Evolutionary conservation across 2,113 vertebrate species (phyloP), one percentile per base, ranked within the genome.

Genomic region (Lagopus leucura): DNA sequence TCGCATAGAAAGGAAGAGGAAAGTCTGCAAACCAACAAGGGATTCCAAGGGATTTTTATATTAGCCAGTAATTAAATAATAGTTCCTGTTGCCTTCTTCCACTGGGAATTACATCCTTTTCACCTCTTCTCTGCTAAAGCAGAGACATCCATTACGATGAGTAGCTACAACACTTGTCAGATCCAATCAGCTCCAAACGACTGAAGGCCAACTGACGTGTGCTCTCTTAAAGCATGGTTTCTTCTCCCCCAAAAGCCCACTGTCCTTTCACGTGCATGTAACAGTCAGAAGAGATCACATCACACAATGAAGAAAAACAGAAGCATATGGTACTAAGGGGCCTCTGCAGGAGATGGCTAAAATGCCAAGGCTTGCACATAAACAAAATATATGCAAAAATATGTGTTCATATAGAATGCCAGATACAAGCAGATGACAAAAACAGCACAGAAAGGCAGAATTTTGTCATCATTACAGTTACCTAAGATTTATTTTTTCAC

Each of bases 81-180:
- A 97, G 97, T 97, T 97, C 86, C 69, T 83, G 94, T 98, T 98
- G 96, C 97, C 97, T 97, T 97, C 97, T 98, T 98, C 98, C 96
- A 97, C 92, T 97, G 98, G 97, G 97, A 98, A 98, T 98, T 98
- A 89, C 97, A 97, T 98, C 96, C 97, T 98, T 97, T 98, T 97
- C 98, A 97, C 98, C 97, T 97, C 97, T 97, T 76, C 95, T 97
- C 89, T 93, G 92, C 97, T 96, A 96, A 97, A 97, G 97, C 98
- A 97, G 96, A 98, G 98, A 97, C 98, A 98, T 98, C 98, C 98
- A 98, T 98, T 98, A 98, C 91, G 96, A 98, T 97, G 97, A 98
- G 98, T 96, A 98, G 98, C 98, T 98, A 98, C 98, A 99, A 98
- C 98, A 98, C 98, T 98, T 99, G 98, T 99, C 99, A 98, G 96